Evolutionary conservation across 2,888 invertebrate genomes (phyloP), one percentile per base, ranked within the genome.

Genomic region (Eutolmus rufibarbis): DNA sequence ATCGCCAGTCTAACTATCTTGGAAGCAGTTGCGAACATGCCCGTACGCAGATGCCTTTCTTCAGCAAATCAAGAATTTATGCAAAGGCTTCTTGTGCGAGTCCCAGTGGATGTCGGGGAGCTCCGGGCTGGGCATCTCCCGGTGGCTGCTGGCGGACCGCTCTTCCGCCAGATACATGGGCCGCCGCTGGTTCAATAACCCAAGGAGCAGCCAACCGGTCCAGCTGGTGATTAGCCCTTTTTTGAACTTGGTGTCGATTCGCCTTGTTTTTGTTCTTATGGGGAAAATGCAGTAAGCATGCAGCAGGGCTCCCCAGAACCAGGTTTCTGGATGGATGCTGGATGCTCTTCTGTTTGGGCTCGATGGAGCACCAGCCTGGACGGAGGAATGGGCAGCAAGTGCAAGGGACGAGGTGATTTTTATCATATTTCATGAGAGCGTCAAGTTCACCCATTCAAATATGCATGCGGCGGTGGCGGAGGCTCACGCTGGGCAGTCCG

Each of bases 201-300:
- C 74, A 66, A 34, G 74, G 74, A 46, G 31, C 74, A 43, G 74
- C 43, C 43, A 85, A 85, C 85, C 85, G 85, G 85, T 66, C 66
- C 66, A 66, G 66, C 46, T 85, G 34, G 46, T 85, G 85, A 85
- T 85, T 85, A 85, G 85, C 85, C 85, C 85, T 85, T 85, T 84
- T 85, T 74, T 74, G 74, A 82, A 66, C 82, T 82, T 82, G 74
- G 74, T 85, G 74, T 31, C 40, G 23, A 40, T 46, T 74, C 43
- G 23, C 74, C 34, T 85, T 74, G 74, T 46, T 74, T 74, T 74
- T 85, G 46, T 84, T 74, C 85, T 31, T 66, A 23, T 28, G 43
- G 74, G 31, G 28, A n/a, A 46, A 46, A 28, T 16, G 43, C 23
- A 85, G 74, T 23, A 85, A 74, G 9, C 74, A 46, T 85, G 82